phyloP scores from a whole-genome alignment of 2,888 invertebrate genomes.

The Epinotia nisella region DNA sequence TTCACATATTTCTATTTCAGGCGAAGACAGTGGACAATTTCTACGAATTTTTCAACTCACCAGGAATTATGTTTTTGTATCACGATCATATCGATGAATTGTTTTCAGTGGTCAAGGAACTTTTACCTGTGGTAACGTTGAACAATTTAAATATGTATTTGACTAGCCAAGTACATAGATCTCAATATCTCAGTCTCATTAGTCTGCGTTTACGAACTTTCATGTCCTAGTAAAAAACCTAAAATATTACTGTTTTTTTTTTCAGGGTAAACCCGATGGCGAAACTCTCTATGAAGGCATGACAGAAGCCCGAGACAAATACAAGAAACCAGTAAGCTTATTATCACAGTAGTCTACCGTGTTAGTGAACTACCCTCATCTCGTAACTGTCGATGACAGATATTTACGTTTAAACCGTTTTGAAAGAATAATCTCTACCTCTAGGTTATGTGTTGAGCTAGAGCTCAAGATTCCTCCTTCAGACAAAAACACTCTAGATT shows the following conservation, averaged over 20 bases:
- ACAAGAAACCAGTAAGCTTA: conserved; percentile 50
- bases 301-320: conserved; percentile 50
- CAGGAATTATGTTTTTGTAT: conserved; percentile 87
- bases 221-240: not conserved
- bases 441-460: no score
- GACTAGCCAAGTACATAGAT: not conserved
- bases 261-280: conserved; percentile 61
- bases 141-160: not conserved
- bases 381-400: no score
- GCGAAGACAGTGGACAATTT: conserved; percentile 86
- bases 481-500: no score
- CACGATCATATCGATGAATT: conserved; percentile 84
- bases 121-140: conserved; percentile 68
- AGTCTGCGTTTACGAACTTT: not conserved
- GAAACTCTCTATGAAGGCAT: conserved; percentile 64
- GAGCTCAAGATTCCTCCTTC: no score
- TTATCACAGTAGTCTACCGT: not conserved
- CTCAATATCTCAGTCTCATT: not conserved
- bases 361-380: not conserved
- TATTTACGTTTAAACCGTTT: no score
- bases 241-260: conserved; percentile 20
- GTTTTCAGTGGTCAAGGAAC: conserved; percentile 73
- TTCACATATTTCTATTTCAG: conserved; percentile 54
- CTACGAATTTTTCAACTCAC: conserved; percentile 86
- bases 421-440: no score